Conservation (phyloP, 2,888 invertebrate genomes). For the Macrosoma leucophasiata region DNA sequence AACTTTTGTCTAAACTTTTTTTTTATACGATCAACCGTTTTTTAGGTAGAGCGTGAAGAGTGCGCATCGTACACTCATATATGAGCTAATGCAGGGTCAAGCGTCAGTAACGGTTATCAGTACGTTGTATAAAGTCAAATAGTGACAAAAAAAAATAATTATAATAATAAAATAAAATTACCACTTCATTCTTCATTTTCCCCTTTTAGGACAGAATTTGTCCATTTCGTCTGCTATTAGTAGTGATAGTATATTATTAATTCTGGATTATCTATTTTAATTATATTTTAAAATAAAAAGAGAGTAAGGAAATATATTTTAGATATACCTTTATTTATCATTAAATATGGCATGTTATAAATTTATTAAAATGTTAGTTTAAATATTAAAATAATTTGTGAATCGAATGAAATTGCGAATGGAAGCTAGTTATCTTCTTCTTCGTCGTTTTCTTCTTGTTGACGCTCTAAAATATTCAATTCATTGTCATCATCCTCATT, state of each 20-base stretch:
- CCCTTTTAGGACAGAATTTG: too few relatives aligned
- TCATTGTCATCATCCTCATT: slow-evolving; percentile 26
- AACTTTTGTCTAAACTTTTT: slow-evolving; percentile 5
- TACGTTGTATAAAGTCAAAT: background rate
- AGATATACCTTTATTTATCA: background rate
- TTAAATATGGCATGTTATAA: background rate
- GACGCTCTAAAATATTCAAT: slow-evolving; percentile 25
- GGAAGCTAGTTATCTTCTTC: slow-evolving; percentile 19
- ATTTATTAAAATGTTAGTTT: slow-evolving; percentile 22
- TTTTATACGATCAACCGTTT: slow-evolving; percentile 2
- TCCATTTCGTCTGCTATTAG: background rate
- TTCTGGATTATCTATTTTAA: background rate
- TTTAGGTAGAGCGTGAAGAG: slow-evolving; percentile 2
- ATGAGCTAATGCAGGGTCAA: slow-evolving; percentile 1
- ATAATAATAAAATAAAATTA: too few relatives aligned
- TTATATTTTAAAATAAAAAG: background rate
- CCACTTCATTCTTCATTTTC: too few relatives aligned
- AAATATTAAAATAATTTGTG: slow-evolving; percentile 23
- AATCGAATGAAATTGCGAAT: slow-evolving; percentile 20
- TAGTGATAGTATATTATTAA: background rate
- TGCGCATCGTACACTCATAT: background rate
- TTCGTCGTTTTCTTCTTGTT: slow-evolving; percentile 25
- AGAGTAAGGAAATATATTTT: too few relatives aligned
- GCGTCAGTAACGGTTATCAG: background rate
- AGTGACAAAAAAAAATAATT: background rate